These are phyloP conservation scores for Eulemur macaco DNA, from an alignment of 2,113 vertebrate species.

Conservation along the genomic window DNA sequence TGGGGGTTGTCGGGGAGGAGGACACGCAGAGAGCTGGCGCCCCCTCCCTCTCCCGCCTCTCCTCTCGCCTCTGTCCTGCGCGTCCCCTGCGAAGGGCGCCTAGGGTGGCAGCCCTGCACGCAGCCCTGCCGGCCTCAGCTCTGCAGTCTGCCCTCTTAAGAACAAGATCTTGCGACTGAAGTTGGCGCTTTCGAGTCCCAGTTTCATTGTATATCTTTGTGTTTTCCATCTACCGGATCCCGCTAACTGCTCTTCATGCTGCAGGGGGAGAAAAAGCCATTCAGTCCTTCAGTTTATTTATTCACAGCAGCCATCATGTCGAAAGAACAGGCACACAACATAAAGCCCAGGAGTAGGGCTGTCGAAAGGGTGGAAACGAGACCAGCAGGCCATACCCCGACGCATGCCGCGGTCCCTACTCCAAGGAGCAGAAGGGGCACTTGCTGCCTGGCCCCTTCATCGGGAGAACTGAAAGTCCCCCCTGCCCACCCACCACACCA, in stretches of 20 bases:
- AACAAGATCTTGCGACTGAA: neutral
- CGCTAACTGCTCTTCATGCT: neutral
- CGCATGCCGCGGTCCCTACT: neutral
- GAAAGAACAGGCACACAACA: neutral
- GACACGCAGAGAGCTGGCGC: neutral
- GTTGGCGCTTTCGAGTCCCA: neutral
- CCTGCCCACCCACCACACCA: too few species aligned
- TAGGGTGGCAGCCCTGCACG: rapidly evolving
- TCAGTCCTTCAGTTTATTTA: neutral
- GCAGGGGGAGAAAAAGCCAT: neutral
- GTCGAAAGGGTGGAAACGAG: neutral
- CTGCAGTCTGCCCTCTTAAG: neutral
- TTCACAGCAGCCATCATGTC: neutral
- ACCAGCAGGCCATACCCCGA: neutral
- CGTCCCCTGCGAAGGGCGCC: rapidly evolving
- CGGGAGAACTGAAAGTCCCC: neutral
- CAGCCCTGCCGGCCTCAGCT: rapidly evolving
- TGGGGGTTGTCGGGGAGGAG: neutral
- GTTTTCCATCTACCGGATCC: neutral
- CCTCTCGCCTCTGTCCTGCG: neutral
- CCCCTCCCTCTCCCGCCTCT: neutral
- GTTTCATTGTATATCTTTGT: neutral
- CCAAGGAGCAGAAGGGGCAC: neutral
- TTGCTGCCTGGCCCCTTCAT: neutral
- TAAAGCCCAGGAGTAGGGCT: neutral